Evolutionary conservation across 2,113 vertebrate species (phyloP).

Genomic region (Grammomys surdaster): DNA sequence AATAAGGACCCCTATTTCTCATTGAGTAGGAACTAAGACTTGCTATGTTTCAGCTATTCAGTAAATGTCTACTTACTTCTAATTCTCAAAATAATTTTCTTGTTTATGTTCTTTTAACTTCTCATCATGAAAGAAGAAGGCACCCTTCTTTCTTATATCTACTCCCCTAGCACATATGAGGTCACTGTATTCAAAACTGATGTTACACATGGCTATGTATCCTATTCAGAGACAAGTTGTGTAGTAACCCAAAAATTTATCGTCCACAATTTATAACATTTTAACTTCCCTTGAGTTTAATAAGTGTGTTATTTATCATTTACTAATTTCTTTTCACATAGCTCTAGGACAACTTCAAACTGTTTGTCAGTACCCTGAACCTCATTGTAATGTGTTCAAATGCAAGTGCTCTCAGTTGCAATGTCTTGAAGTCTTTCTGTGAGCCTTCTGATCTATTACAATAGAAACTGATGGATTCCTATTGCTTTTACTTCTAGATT

Average conservation of each 20-base stretch:
- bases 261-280: not conserved
- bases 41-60: not conserved
- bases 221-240: not conserved
- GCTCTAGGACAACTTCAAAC: not conserved
- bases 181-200: not conserved
- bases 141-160: not conserved
- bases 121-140: not conserved
- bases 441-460: not conserved
- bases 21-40: not conserved
- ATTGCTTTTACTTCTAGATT: not conserved
- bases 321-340: not conserved
- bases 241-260: not conserved
- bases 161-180: not conserved
- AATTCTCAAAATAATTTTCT: not conserved
- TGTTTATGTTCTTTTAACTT: not conserved
- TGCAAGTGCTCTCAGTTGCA: not conserved
- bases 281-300: not conserved
- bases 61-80: not conserved
- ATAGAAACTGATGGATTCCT: not conserved
- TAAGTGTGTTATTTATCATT: not conserved
- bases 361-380: not conserved
- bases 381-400: not conserved
- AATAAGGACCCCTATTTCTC: not conserved
- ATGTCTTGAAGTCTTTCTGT: not conserved
- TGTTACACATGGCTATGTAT: not conserved